A percentile compares a stretch with the other conserved stretches of the same genome.
These are phyloP conservation scores for Ascaphus truei DNA, from an alignment of 2,113 vertebrate species.

Conservation along the genomic window DNA sequence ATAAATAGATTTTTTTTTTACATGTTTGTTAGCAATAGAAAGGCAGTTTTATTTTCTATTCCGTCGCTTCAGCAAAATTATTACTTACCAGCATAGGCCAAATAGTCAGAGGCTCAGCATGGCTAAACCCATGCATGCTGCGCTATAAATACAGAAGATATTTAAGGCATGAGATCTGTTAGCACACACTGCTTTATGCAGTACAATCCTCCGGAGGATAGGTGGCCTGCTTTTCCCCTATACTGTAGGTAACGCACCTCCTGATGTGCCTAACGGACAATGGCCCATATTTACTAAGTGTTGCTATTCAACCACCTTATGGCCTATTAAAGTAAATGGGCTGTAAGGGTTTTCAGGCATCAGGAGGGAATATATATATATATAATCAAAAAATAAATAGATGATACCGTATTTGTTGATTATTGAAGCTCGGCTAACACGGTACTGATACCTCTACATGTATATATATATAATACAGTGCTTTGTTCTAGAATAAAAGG, in stretches of 20 bases:
- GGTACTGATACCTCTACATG: no score
- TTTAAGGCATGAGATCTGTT: slow-evolving; percentile 24
- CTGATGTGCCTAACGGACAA: not conserved
- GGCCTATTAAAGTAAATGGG: no score
- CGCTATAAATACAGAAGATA: slow-evolving; percentile 36
- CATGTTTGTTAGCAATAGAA: slow-evolving; percentile 34
- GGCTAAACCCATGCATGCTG: slow-evolving; percentile 28
- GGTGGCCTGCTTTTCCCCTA: slow-evolving; percentile 16
- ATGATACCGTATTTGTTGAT: no score
- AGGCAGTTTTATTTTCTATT: slow-evolving; percentile 30
- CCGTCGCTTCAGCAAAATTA: slow-evolving; percentile 33
- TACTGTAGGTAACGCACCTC: not conserved
- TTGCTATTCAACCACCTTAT: no score
- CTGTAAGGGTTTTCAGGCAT: not conserved
- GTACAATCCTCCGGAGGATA: slow-evolving; percentile 19
- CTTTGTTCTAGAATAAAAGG: no score
- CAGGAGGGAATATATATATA: not conserved
- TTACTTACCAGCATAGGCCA: slow-evolving; percentile 31
- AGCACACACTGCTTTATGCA: slow-evolving; percentile 19
- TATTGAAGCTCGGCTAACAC: no score
- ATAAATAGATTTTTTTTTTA: slow-evolving; percentile 27
- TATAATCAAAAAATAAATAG: no score
- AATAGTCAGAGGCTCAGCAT: slow-evolving; percentile 34
- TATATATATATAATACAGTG: no score
- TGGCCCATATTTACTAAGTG: no score